Conservation (phyloP, 2,888 invertebrate genomes). For the Orthosia cruda region DNA sequence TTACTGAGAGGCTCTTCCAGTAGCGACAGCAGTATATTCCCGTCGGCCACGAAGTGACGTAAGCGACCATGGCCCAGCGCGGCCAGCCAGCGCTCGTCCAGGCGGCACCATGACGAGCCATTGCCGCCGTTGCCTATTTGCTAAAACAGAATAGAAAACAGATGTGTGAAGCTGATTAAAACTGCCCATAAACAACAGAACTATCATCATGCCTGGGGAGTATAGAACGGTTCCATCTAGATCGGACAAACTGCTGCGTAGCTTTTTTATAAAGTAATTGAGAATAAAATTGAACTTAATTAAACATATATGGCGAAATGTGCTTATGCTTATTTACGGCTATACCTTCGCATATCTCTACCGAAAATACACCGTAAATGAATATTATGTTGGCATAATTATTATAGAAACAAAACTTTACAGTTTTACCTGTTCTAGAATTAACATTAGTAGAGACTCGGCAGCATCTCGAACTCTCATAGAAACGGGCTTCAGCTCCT, state of each 20-base stretch:
- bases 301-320: not conserved
- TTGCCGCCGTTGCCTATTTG: constrained; percentile 96
- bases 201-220: not conserved
- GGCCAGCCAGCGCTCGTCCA: constrained; percentile 96
- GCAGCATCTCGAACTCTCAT: constrained; percentile 99
- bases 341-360: not conserved
- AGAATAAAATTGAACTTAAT: no score
- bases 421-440: constrained; percentile 95
- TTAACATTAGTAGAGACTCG: constrained; percentile 97
- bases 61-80: constrained; percentile 92
- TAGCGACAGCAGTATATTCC: constrained; percentile 96
- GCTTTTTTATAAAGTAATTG: no score
- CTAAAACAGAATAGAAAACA: constrained; percentile 9
- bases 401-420: no score
- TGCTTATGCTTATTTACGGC: not conserved
- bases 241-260: no score
- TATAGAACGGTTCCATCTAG: not conserved
- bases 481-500: constrained; percentile 99
- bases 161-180: not conserved
- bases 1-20: constrained; percentile 98
- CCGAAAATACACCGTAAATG: no score
- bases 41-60: constrained; percentile 97
- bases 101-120: constrained; percentile 94
- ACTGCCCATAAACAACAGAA: not conserved
- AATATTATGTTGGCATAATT: no score